Evolutionary conservation across 1,140 invertebrate genomes (phyloP), one percentile per base, ranked within the genome.

Genomic region (Eupristina koningsbergeri): DNA sequence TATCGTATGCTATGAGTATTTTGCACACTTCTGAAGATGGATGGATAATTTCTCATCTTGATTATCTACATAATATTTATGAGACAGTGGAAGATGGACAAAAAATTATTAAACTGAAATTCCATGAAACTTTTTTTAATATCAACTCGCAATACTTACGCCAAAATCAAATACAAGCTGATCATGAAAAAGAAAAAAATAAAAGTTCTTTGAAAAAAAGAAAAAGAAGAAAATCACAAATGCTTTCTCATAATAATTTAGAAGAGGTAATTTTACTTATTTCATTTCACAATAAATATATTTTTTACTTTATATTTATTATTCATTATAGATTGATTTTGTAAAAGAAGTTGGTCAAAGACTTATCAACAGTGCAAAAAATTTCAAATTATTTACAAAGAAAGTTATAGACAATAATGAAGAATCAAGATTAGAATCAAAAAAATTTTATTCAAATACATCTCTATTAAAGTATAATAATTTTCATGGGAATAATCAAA

Each of bases 31-130:
- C 84, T 8, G 81, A 88, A 45, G 85, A 90, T 36, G 90, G 90
- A 69, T 90, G 89, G 89, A 87, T 91, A 34, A 76, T 91, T 64
- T 91, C 89, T 31, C 90, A 91, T 83, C 85, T 88, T 22, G 63
- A 89, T 50, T 90, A 90, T 69, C 77, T 91, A 22, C 84, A 90
- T 75, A 79, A 87, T 73, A 88, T 89, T 81, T 91, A 91, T 61
- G 83, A 86, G 58, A 81, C 69, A 36, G 88, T 88, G 17, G 69
- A 78, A 67, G 67, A 87, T 31, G 76, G 75, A 3, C 39, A 85
- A 41, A 58, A 67, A 39, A 76, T 77, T 1, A 85, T 63, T 26
- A 41, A 69, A 61, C 74, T 90, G 53, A 69, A 84, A 53, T 90
- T 91, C 50, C 86, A 90, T 73, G 67, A 89, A 45, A 84, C 39